phyloP scores from a whole-genome alignment of 2,888 invertebrate genomes.

The Scaptomyza parva region DNA sequence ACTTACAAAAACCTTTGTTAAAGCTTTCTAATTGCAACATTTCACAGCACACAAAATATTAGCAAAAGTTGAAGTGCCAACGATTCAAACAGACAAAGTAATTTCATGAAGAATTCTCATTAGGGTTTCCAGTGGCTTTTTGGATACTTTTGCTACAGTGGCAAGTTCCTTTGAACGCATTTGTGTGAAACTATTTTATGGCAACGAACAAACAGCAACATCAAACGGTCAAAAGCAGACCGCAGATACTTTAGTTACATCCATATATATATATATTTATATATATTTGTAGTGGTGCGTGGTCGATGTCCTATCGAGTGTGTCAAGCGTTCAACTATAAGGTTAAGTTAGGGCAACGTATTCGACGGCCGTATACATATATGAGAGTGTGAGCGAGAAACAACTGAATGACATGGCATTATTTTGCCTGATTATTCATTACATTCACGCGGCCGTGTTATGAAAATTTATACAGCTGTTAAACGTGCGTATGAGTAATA shows the following conservation, averaged over 20 bases:
- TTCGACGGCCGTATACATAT: too few relatives aligned
- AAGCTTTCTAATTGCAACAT: not conserved
- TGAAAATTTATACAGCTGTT: slow-evolving; percentile 76
- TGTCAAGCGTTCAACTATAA: too few relatives aligned
- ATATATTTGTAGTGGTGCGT: not conserved
- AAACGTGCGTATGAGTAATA: slow-evolving; percentile 77
- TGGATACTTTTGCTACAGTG: not conserved
- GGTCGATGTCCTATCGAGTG: slow-evolving; percentile 17
- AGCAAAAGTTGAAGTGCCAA: not conserved
- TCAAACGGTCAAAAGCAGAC: slow-evolving; percentile 24
- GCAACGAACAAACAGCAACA: slow-evolving; percentile 22
- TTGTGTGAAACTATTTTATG: slow-evolving; percentile 33
- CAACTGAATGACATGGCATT: slow-evolving; percentile 40
- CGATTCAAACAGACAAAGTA: not conserved
- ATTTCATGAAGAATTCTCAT: slow-evolving; percentile 16
- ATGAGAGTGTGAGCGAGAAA: slow-evolving; percentile 15
- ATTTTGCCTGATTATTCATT: slow-evolving; percentile 73
- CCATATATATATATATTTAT: not conserved
- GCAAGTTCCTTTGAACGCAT: slow-evolving; percentile 52
- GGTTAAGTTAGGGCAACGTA: slow-evolving; percentile 7
- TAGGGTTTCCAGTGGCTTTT: slow-evolving; percentile 9
- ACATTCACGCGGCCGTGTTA: slow-evolving; percentile 60
- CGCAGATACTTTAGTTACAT: slow-evolving; percentile 8
- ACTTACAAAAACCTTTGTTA: not conserved
- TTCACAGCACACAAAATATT: not conserved